Evolutionary conservation across 2,113 vertebrate genomes (phyloP).

Genomic region (Forbesichthys papilliferus): DNA sequence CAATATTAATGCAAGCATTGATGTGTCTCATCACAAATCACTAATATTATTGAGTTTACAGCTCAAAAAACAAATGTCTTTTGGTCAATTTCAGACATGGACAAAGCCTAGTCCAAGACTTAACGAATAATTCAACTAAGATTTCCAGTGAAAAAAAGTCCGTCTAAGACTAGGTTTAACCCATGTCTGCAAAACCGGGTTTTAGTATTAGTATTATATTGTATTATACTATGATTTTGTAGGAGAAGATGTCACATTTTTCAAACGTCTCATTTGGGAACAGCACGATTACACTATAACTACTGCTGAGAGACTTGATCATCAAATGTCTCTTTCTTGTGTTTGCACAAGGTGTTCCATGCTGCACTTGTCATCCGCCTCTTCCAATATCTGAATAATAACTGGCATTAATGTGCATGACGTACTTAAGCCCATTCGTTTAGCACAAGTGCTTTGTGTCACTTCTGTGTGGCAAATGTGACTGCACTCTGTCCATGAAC

Average conservation of each 20-base stretch:
- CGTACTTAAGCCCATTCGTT: constrained; percentile 66
- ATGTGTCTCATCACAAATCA: too few relatives aligned
- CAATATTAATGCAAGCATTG: too few relatives aligned
- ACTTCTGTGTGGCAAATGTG: constrained; percentile 67
- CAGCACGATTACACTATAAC: background rate
- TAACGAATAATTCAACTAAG: too few relatives aligned
- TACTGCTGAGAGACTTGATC: constrained; percentile 14
- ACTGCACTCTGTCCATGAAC: constrained; percentile 59
- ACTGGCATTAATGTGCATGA: constrained; percentile 61
- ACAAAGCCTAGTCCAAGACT: too few relatives aligned
- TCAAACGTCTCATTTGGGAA: constrained; percentile 13
- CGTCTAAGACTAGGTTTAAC: too few relatives aligned
- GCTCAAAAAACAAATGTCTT: too few relatives aligned
- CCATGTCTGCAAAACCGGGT: background rate
- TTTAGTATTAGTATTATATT: background rate
- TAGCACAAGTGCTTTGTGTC: constrained; percentile 63
- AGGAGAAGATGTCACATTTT: background rate
- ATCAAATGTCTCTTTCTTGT: background rate
- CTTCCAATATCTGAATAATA: constrained; percentile 45
- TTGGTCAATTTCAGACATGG: too few relatives aligned
- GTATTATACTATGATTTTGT: background rate
- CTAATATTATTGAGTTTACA: too few relatives aligned
- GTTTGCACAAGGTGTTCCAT: constrained; percentile 14
- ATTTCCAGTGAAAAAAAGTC: too few relatives aligned
- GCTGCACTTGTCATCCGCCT: constrained; percentile 17